A percentile compares a stretch with the other conserved stretches of the same genome.
phyloP scores from a whole-genome alignment of 2,113 vertebrate genomes.

The Calidris pugnax region DNA sequence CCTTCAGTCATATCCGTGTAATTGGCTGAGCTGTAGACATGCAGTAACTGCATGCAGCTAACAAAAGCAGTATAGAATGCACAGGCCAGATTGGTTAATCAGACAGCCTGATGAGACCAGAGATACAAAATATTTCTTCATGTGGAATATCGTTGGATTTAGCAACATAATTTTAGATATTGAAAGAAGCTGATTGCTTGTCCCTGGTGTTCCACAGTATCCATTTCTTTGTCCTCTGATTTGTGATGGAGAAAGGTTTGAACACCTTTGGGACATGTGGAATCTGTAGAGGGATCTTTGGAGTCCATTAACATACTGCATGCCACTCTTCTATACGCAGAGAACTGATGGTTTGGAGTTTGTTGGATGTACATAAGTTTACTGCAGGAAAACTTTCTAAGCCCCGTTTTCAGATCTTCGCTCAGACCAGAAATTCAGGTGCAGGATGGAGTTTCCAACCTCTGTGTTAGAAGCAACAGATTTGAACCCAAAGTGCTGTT shows the following conservation, averaged over 20 bases:
- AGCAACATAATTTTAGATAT: not conserved
- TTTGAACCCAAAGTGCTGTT: not conserved
- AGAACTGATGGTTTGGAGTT: not conserved
- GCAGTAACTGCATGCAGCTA: not conserved
- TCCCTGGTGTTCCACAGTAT: not conserved
- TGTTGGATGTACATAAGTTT: accelerated
- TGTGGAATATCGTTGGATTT: not conserved
- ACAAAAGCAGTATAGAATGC: not conserved
- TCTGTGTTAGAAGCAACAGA: not conserved
- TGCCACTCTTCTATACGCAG: not conserved
- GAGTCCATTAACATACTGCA: not conserved
- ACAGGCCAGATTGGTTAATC: not conserved
- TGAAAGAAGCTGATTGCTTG: not conserved
- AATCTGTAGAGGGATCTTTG: not conserved
- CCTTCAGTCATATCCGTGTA: not conserved
- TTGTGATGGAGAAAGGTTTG: not conserved
- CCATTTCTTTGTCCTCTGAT: not conserved
- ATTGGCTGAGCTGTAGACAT: not conserved
- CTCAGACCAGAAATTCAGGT: not conserved
- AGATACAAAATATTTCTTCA: not conserved
- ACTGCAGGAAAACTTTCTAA: not conserved
- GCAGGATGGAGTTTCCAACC: not conserved
- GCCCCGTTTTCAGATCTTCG: not conserved
- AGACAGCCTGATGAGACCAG: not conserved
- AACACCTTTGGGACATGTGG: accelerated